Conservation (phyloP, 2,888 invertebrate species). For the Opisthograptis luteolata region DNA sequence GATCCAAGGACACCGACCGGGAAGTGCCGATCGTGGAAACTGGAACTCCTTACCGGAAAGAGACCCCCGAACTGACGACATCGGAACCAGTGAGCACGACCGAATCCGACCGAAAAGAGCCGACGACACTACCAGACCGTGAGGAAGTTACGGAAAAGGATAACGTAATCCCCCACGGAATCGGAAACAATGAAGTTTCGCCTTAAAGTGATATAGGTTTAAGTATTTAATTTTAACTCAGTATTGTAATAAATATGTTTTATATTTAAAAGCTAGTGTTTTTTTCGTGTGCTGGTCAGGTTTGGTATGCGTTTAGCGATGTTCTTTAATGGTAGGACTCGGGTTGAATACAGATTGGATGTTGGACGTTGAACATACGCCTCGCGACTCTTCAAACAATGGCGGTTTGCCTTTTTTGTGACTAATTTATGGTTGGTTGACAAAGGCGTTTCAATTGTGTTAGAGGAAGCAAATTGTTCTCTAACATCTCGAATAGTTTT, state of each 20-base stretch:
- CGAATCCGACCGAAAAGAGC: slow-evolving; percentile 60
- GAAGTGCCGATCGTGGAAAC: slow-evolving; percentile 67
- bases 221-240: slow-evolving; percentile 71
- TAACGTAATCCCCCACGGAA: slow-evolving; percentile 70
- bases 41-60: slow-evolving; percentile 53
- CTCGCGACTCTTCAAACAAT: slow-evolving; percentile 54
- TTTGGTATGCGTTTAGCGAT: slow-evolving; percentile 53
- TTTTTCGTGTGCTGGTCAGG: slow-evolving; percentile 53
- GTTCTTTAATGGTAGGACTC: slow-evolving; percentile 43
- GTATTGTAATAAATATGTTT: slow-evolving; percentile 80
- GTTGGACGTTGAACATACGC: slow-evolving; percentile 44
- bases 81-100: slow-evolving; percentile 29
- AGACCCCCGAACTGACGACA: slow-evolving; percentile 27
- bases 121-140: slow-evolving; percentile 59
- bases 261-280: slow-evolving; percentile 58
- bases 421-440: slow-evolving; percentile 17
- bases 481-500: not conserved
- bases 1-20: slow-evolving; percentile 51
- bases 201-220: slow-evolving; percentile 73
- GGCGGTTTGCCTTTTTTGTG: slow-evolving; percentile 44
- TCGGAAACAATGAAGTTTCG: slow-evolving; percentile 61
- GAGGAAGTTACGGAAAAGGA: slow-evolving; percentile 66
- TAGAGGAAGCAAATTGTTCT: not conserved
- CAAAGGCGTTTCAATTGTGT: slow-evolving; percentile 10
- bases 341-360: slow-evolving; percentile 59